Percentiles rank a stretch among this genome's conserved stretches.
These are phyloP conservation scores for Tympanoctomys barrerae DNA, from an alignment of 2,797 vertebrate genomes.

Conservation along the genomic window DNA sequence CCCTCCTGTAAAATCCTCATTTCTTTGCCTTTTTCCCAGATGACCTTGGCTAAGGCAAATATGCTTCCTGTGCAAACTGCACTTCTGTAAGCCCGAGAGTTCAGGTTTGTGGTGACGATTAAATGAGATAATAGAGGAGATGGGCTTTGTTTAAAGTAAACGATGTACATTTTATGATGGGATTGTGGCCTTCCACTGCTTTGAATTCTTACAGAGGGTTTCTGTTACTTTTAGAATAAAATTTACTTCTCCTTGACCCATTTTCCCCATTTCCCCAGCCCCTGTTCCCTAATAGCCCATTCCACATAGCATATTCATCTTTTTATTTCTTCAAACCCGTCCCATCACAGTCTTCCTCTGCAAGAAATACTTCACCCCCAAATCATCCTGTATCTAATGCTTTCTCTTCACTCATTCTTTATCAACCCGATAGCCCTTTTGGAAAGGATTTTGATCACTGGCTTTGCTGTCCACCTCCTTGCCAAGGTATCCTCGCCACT, in stretches of 20 bases:
- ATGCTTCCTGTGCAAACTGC: background rate
- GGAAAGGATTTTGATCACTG: background rate
- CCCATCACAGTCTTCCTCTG: background rate
- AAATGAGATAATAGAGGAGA: background rate
- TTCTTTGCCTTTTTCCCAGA: background rate
- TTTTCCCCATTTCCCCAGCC: background rate
- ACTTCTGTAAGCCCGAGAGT: background rate
- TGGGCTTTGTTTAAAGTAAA: background rate
- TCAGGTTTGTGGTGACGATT: background rate
- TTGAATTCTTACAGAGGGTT: background rate
- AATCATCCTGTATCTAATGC: background rate
- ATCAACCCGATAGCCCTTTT: background rate
- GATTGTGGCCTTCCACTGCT: no score
- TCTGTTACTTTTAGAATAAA: background rate
- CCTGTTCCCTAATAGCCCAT: no score
- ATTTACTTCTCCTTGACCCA: rapidly evolving
- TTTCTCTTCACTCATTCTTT: background rate
- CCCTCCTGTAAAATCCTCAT: background rate
- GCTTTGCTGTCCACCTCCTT: background rate
- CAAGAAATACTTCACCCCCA: background rate
- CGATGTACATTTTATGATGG: background rate
- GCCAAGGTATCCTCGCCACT: background rate
- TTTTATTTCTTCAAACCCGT: background rate
- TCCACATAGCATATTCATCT: rapidly evolving
- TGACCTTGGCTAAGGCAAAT: background rate